Base-by-base conservation (phyloP, 2,888 invertebrate genomes). In the Mactromeris polynyma region DNA sequence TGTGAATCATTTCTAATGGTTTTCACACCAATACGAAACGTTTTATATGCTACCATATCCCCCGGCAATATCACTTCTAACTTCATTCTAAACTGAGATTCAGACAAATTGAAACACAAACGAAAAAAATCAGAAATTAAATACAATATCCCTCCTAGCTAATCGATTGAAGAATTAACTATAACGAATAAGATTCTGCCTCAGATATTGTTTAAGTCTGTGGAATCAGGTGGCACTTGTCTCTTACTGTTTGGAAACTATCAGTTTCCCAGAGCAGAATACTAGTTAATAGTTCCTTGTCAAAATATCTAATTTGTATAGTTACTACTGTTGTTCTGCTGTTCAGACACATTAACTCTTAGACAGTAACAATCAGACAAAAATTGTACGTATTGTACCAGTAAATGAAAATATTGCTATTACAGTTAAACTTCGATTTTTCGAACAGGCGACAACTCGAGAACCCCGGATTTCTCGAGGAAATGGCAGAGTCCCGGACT, bases 91-190 rank as follows among this genome's bases (percentile, higher is more conserved):
- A 64, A 64, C 58, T 64, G 9, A 64, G 9, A 64, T 64, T 64
- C 58, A 64, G 58, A 64, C n/a, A 64, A 64, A 64, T 64, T 64
- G 58, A 64, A 64, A 64, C 58, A 64, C n/a, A n/a, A 64, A 64
- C 26, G 26, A 64, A 64, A 64, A 64, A 64, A 64, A 64, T 26
- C 58, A 64, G 58, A 64, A 64, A 64, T 64, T 64, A 64, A 58
- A 26, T 64, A 64, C 58, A 64, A 64, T 64, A n/a, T 26, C 11
- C 26, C 58, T 64, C 6, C n/a, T 3, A 26, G 58, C 58, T 26
- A 64, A 26, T 26, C 58, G 26, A 64, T 64, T n/a, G 58, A n/a
- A 64, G 58, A 26, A 64, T 64, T 64, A n/a, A 26, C n/a, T 64
- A 64, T 26, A 26, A 64, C 26, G 26, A n/a, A 26, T 26, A 64